Conservation (phyloP, 2,113 vertebrate genomes). For the Pandion haliaetus region DNA sequence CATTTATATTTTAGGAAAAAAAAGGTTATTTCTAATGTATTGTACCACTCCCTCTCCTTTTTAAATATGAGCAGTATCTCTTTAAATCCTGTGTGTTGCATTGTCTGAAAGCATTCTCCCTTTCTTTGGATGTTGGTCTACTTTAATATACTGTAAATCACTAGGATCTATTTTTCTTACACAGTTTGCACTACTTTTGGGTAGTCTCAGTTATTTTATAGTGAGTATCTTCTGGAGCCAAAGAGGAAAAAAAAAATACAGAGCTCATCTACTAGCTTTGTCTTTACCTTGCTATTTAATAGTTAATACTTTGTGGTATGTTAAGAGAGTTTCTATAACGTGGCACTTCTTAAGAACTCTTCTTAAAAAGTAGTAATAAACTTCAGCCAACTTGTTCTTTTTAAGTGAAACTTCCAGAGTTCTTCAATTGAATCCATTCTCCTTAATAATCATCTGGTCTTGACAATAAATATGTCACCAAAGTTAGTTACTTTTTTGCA, state of each 20-base stretch:
- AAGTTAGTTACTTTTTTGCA: neutral
- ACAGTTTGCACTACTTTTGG: slow-evolving; percentile 9
- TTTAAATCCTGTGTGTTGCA: neutral
- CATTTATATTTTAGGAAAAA: neutral
- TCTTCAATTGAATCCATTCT: slow-evolving; percentile 39
- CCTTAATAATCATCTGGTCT: slow-evolving; percentile 42
- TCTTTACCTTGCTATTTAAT: slow-evolving; percentile 49
- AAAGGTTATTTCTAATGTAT: neutral
- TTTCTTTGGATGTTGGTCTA: neutral
- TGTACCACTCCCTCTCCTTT: neutral
- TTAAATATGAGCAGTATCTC: neutral
- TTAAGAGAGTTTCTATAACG: slow-evolving; percentile 43
- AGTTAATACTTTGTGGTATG: slow-evolving; percentile 37
- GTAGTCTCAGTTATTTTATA: neutral
- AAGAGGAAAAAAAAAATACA: neutral
- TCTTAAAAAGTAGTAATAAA: slow-evolving; percentile 34
- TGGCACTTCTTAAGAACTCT: slow-evolving; percentile 49
- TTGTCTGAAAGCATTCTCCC: neutral
- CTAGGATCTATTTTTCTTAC: neutral
- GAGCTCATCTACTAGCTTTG: neutral
- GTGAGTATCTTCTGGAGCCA: slow-evolving; percentile 17
- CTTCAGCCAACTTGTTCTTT: slow-evolving; percentile 52
- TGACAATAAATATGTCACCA: slow-evolving; percentile 38
- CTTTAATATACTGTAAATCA: slow-evolving; percentile 2
- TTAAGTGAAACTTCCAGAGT: slow-evolving; percentile 22